phyloP scores from a whole-genome alignment of 2,888 invertebrate species.

The Quadroppia sp. region DNA sequence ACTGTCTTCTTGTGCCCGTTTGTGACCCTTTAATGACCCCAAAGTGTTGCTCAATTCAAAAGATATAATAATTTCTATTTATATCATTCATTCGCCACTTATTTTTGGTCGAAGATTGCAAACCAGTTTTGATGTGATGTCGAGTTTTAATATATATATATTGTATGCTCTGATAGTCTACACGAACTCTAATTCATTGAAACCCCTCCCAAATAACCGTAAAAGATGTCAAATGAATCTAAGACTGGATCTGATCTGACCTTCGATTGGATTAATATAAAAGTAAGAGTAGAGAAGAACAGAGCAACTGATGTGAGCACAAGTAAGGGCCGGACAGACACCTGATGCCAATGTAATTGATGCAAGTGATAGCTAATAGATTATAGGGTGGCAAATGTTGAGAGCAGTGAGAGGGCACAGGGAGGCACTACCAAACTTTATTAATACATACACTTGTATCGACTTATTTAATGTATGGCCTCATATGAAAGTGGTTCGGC shows the following conservation, averaged over 20 bases:
- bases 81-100: constrained; percentile 32
- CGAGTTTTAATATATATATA: constrained; percentile 15
- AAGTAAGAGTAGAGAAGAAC: not conserved
- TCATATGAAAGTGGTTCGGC: constrained; percentile 26
- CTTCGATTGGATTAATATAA: constrained; percentile 25
- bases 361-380: constrained; percentile 36
- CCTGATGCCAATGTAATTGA: constrained; percentile 30
- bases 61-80: constrained; percentile 28
- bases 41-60: constrained; percentile 16
- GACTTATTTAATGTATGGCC: constrained; percentile 31
- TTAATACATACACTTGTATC: constrained; percentile 30
- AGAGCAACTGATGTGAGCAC: constrained; percentile 18
- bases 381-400: constrained; percentile 35
- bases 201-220: constrained; percentile 34
- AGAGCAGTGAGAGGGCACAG: not conserved
- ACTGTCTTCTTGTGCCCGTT: constrained; percentile 8
- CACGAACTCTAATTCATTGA: constrained; percentile 12
- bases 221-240: constrained; percentile 28
- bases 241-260: not conserved
- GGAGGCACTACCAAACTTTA: constrained; percentile 15
- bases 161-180: constrained; percentile 6
- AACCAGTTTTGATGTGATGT: constrained; percentile 35
- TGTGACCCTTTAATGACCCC: constrained; percentile 36
- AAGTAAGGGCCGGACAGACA: constrained; percentile 33
- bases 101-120: not conserved